These are phyloP conservation scores for Crotalus horridus DNA, from an alignment of 2,113 vertebrate genomes.

Conservation along the genomic window DNA sequence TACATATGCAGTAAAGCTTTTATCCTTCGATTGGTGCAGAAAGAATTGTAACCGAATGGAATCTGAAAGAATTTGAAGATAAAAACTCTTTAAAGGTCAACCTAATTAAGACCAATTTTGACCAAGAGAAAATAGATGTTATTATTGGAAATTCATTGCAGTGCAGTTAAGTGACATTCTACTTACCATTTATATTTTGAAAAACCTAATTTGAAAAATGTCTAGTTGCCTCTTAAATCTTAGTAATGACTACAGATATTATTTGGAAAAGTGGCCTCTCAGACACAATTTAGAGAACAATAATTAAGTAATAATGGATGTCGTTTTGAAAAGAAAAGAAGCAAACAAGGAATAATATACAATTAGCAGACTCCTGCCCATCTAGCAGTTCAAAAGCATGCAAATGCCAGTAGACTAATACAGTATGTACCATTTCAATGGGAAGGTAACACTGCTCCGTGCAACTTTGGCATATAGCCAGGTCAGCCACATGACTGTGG, in stretches of 20 bases:
- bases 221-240: constrained; percentile 66
- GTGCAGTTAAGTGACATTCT: constrained; percentile 61
- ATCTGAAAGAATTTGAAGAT: constrained; percentile 58
- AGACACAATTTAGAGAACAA: constrained; percentile 28
- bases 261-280: constrained; percentile 48
- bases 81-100: constrained; percentile 74
- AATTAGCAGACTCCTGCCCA: not conserved
- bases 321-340: not conserved
- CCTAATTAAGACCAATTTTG: constrained; percentile 71
- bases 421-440: not conserved
- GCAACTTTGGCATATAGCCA: not conserved
- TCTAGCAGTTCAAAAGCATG: not conserved
- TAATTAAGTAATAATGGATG: constrained; percentile 51
- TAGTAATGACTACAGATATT: constrained; percentile 54
- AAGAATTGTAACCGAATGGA: constrained; percentile 39
- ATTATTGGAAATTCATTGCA: constrained; percentile 67
- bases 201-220: constrained; percentile 63
- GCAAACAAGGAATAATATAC: not conserved
- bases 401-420: not conserved
- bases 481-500: too few species aligned
- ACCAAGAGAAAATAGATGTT: constrained; percentile 62
- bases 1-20: constrained; percentile 30
- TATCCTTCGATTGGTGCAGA: constrained; percentile 34
- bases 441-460: not conserved
- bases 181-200: constrained; percentile 60